Percentiles rank a stretch among this genome's conserved stretches.
phyloP scores from a whole-genome alignment of 2,888 invertebrate species.

The Tachina lurida region DNA sequence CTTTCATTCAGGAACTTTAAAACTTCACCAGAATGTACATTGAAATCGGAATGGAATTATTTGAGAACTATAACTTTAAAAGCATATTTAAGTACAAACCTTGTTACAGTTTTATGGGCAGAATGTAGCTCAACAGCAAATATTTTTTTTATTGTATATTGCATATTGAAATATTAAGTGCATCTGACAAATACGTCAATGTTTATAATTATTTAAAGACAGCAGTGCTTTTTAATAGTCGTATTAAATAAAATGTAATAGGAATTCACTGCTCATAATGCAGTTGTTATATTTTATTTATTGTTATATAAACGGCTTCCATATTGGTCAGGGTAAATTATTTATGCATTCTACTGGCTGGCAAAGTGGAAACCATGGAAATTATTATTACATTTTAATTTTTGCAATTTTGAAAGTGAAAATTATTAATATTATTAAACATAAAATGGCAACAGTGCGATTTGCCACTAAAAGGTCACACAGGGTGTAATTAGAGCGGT shows the following conservation, averaged over 20 bases:
- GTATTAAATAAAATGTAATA: conserved; percentile 59
- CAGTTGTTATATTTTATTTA: conserved; percentile 25
- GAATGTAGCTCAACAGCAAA: not conserved
- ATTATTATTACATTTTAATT: not conserved
- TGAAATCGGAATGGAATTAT: too few relatives aligned
- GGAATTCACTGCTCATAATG: conserved; percentile 40
- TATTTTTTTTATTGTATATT: not conserved
- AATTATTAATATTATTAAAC: conserved; percentile 28
- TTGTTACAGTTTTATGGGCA: not conserved
- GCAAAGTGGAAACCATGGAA: conserved; percentile 12
- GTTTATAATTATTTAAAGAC: conserved; percentile 58
- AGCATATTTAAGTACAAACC: too few relatives aligned
- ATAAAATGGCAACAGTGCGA: conserved; percentile 9
- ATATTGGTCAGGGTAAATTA: conserved; percentile 23
- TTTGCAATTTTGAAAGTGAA: not conserved
- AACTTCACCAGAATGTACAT: too few relatives aligned
- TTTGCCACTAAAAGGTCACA: conserved; percentile 22
- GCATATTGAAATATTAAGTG: conserved; percentile 22
- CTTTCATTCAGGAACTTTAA: too few relatives aligned
- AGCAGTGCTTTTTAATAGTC: conserved; percentile 48
- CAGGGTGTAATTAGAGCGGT: conserved; percentile 22
- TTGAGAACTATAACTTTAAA: too few relatives aligned
- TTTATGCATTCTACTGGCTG: conserved; percentile 13
- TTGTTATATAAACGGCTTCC: conserved; percentile 9
- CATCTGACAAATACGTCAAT: conserved; percentile 63